Evolutionary conservation across 2,888 invertebrate species (phyloP).

Genomic region (Pseudococcus viburni): DNA sequence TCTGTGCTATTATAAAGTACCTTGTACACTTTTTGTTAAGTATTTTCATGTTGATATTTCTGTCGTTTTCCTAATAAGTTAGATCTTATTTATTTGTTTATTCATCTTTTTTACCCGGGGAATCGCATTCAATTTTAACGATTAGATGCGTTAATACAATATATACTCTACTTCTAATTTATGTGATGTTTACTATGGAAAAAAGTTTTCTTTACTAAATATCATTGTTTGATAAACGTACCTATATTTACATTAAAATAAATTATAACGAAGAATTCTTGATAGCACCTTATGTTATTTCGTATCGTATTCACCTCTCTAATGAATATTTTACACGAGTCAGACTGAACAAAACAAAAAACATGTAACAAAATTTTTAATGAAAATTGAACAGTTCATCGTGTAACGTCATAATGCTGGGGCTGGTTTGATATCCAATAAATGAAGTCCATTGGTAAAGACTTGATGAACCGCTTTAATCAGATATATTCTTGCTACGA

Average conservation of each 20-base stretch:
- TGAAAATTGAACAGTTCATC: neutral
- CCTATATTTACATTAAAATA: constrained; percentile 16
- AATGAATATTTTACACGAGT: neutral
- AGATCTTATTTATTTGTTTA: constrained; percentile 46
- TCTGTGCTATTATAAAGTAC: constrained; percentile 75
- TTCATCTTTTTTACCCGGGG: constrained; percentile 27
- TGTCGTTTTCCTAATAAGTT: constrained; percentile 51
- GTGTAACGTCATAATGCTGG: constrained; percentile 15
- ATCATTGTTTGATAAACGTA: constrained; percentile 56
- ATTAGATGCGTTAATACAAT: neutral
- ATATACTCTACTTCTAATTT: constrained; percentile 49
- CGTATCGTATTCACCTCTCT: neutral
- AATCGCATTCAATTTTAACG: constrained; percentile 17
- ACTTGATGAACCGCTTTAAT: constrained; percentile 57
- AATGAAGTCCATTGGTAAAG: constrained; percentile 7
- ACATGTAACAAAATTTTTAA: neutral
- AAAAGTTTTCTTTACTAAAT: constrained; percentile 9
- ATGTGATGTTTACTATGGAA: constrained; percentile 44
- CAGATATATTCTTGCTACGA: constrained; percentile 79
- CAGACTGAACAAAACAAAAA: neutral
- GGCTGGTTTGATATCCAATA: constrained; percentile 34
- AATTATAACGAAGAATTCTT: neutral
- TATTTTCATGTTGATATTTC: constrained; percentile 53
- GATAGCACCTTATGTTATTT: neutral
- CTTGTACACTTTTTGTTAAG: constrained; percentile 7